phyloP scores from a whole-genome alignment of 2,113 vertebrate genomes.

The Rousettus leschenaultii region DNA sequence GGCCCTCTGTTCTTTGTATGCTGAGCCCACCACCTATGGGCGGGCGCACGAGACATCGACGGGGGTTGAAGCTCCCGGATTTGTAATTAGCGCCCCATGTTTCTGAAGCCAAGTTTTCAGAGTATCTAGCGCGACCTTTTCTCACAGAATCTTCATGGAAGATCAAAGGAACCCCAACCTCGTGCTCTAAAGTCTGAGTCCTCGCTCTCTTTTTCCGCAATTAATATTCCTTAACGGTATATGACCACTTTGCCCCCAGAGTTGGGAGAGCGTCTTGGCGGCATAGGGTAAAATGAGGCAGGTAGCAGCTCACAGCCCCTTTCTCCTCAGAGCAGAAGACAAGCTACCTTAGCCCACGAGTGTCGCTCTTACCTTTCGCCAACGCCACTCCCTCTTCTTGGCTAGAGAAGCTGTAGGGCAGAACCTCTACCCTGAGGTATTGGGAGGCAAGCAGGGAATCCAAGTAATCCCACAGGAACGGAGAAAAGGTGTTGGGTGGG shows the following conservation, averaged over 20 bases:
- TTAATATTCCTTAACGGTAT: constrained; percentile 18
- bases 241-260: constrained; percentile 4
- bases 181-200: background rate
- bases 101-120: background rate
- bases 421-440: constrained; percentile 47
- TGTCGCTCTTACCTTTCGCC: background rate
- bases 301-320: background rate
- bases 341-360: background rate
- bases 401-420: constrained; percentile 34
- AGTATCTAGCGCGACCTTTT: background rate
- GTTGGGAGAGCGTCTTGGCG: background rate
- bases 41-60: background rate
- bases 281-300: constrained; percentile 35
- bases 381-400: constrained; percentile 25
- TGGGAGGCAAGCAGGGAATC: constrained; percentile 54
- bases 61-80: background rate
- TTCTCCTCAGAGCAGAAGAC: background rate
- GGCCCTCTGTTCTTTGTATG: background rate
- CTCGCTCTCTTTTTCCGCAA: background rate
- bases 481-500: constrained; percentile 67
- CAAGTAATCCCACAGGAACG: constrained; percentile 68
- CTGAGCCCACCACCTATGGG: background rate
- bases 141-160: background rate
- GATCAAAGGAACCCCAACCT: background rate
- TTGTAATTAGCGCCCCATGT: background rate